Evolutionary conservation across 2,797 vertebrate genomes (phyloP).

Genomic region (Coregonus sp.): DNA sequence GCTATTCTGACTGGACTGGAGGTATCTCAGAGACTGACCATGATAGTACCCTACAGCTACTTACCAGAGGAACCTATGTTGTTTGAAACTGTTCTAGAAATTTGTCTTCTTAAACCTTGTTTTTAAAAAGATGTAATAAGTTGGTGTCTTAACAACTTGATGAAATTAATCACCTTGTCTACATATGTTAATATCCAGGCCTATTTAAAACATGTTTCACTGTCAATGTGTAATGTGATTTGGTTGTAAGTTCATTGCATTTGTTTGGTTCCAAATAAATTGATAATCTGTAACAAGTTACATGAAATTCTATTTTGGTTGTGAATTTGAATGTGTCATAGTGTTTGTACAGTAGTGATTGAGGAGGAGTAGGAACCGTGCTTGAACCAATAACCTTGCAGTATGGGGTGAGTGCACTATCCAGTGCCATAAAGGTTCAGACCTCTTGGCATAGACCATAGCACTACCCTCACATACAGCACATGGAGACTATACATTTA

Average conservation of each 20-base stretch:
- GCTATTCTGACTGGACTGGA: constrained; percentile 7
- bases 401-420: too few species aligned
- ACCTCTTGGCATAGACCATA: too few species aligned
- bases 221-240: background rate
- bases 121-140: background rate
- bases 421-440: too few species aligned
- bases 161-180: background rate
- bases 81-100: constrained; percentile 8
- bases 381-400: too few species aligned
- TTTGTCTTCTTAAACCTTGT: constrained; percentile 7
- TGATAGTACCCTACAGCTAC: constrained; percentile 9
- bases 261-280: background rate
- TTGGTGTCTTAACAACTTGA: background rate
- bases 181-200: background rate
- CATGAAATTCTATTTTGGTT: background rate
- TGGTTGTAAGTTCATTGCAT: constrained; percentile 1
- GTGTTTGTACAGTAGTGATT: too few species aligned
- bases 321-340: too few species aligned
- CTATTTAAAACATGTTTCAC: background rate
- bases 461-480: background rate
- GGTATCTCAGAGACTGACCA: constrained; percentile 15
- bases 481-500: background rate
- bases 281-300: background rate
- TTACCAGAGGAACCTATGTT: constrained; percentile 28
- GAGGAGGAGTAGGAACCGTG: too few species aligned